Evolutionary conservation across 2,113 vertebrate species (phyloP), one percentile per base, ranked within the genome.

Genomic region (Leucopsar rothschildi): DNA sequence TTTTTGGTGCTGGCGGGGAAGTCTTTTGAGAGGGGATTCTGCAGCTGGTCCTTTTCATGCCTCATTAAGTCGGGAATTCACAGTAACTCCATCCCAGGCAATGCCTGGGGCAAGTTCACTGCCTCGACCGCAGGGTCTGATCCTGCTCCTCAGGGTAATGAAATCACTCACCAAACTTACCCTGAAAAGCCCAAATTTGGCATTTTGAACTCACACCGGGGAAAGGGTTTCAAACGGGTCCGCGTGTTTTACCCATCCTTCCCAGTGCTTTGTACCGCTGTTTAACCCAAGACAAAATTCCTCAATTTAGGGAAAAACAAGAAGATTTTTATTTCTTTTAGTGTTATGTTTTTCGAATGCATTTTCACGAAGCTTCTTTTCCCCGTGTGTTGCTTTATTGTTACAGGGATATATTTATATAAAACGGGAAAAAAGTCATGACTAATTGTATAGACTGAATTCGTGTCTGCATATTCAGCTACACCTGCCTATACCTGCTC

Each of bases 41-140:
- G 82, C 73, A 69, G 61, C 37, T 12, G 11, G 45, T 69, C 66
- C 86, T 77, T 86, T 90, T 83, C 90, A 93, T 91, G 95, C 79
- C 86, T 95, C 96, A 60, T 96, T 95, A 91, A 92, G 61, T 82
- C 70, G 66, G 91, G 96, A 96, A 92, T 96, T 91, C 63, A 5
- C 78, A 50, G 66, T 71, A 57, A 82, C n/a, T 23, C 80, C 86
- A 71, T 77, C 68, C 39, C 40, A 60, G 80, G 92, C 86, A n/a
- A 70, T 56, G 90, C 94, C 86, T 44, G 85, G 44, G 64, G 92
- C 96, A 97, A 94, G 95, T 97, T 97, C 96, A 96, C 35, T 53
- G 93, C 87, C 81, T 82, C 53, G 5, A 24, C 53, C 12, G 4
- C 39, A 15, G 53, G 65, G 13, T 29, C 86, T 25, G 70, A 92